Evolutionary conservation across 2,797 vertebrate species (phyloP), one percentile per base, ranked within the genome.

Genomic region (Mus minutoides): DNA sequence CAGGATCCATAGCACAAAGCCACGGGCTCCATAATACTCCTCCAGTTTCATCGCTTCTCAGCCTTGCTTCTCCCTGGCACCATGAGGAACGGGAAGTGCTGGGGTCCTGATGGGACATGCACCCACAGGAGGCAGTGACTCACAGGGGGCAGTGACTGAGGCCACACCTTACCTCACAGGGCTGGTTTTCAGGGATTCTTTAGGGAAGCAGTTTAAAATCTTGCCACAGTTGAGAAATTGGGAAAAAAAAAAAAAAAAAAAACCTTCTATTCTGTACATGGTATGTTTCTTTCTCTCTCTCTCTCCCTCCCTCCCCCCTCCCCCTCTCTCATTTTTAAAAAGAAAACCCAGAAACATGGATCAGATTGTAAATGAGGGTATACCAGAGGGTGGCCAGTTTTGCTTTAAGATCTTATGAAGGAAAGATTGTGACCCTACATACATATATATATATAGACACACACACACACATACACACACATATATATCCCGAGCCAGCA

Each of bases 131-230:
- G 19, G 83, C 1, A 96, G 90, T 96, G 91, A 94, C 96, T 95
- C 26, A 60, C 86, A 71, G 67, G 77, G 64, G 19, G 83, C 1
- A 96, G 90, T 96, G 91, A 94, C 96, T 95, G 97, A 98, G 98
- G 98, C 97, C 98, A 98, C 98, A 98, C 98, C 98, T 99, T 99
- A 99, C 99, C 99, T 99, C 99, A 99, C 97, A 98, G 99, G 99
- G 99, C 99, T 98, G 98, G 98, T 99, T 99, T 99, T 99, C 99
- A 99, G 99, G 99, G 99, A 99, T 99, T 99, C 95, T 99, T 99
- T 99, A 98, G 84, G 99, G 99, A 99, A 99, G 99, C 99, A 98
- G 99, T 98, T 99, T 98, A 99, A 98, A 98, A 99, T 99, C 98
- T 98, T 99, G 98, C 99, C 99, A 99, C 99, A 99, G 99, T 99